Conservation (phyloP, 2,113 vertebrate genomes). For the Amphiprion percula region DNA sequence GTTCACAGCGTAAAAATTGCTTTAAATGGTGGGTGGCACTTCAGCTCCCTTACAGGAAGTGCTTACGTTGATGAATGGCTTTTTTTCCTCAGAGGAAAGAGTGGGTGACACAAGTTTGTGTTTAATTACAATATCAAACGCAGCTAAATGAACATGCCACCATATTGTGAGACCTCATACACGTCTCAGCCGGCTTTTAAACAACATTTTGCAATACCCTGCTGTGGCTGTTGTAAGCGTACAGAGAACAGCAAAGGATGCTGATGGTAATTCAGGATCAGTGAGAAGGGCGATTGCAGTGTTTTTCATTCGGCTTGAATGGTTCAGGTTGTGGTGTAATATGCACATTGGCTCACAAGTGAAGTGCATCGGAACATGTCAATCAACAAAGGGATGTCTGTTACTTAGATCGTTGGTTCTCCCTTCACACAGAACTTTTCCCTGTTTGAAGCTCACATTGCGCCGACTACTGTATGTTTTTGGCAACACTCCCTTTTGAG, state of each 20-base stretch:
- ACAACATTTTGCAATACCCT: background rate
- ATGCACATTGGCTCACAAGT: constrained; percentile 10
- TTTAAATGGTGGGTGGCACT: constrained; percentile 67
- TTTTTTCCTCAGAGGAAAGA: constrained; percentile 76
- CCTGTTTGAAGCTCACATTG: constrained; percentile 7
- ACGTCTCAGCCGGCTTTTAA: constrained; percentile 35
- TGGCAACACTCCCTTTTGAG: constrained; percentile 13
- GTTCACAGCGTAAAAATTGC: constrained; percentile 23
- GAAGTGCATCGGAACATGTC: constrained; percentile 5
- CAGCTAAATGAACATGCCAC: background rate
- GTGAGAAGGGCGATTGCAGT: background rate
- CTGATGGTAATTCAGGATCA: background rate
- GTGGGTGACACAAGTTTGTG: constrained; percentile 65
- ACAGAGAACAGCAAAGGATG: background rate
- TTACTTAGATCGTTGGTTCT: constrained; percentile 6
- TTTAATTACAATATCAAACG: constrained; percentile 6
- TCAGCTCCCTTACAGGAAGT: constrained; percentile 77
- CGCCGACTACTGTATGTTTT: background rate
- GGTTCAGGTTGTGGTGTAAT: constrained; percentile 8
- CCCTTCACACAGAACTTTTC: constrained; percentile 7
- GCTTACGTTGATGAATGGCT: constrained; percentile 67
- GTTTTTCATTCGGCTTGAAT: constrained; percentile 17
- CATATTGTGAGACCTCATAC: background rate
- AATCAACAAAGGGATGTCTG: constrained; percentile 34
- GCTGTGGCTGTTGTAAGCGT: constrained; percentile 6